Evolutionary conservation across 1,140 invertebrate species (phyloP).

Genomic region (Eriosoma lanigerum): DNA sequence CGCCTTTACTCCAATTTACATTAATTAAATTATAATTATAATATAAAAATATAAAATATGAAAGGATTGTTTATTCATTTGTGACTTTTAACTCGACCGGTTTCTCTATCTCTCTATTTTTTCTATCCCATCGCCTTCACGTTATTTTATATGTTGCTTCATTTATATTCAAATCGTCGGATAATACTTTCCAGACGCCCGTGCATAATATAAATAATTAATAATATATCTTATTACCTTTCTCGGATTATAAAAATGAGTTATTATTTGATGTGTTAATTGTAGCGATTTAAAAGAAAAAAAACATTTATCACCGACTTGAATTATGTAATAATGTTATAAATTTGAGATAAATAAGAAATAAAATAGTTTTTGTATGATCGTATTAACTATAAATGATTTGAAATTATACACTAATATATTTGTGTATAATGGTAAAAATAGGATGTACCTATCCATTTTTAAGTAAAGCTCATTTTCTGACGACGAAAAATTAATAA

Average conservation of each 20-base stretch:
- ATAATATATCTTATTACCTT: neutral
- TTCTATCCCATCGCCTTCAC: neutral
- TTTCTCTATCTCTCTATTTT: neutral
- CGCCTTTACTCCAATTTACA: neutral
- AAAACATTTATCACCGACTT: too few species aligned
- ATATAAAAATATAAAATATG: conserved; percentile 14
- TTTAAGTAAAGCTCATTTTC: too few species aligned
- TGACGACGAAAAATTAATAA: too few species aligned
- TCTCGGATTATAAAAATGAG: neutral
- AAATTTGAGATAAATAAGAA: too few species aligned
- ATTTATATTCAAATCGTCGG: too few species aligned
- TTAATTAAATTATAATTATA: neutral
- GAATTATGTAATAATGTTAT: too few species aligned
- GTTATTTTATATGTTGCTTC: neutral
- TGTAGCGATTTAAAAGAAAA: too few species aligned
- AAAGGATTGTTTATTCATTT: conserved; percentile 10
- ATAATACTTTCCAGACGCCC: neutral
- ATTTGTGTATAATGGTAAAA: too few species aligned
- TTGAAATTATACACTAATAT: too few species aligned
- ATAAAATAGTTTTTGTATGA: too few species aligned
- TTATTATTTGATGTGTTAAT: neutral
- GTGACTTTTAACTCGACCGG: neutral
- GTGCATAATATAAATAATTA: neutral
- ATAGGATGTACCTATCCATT: too few species aligned
- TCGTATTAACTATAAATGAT: too few species aligned